These are phyloP conservation scores for Parotocinclus haroldoi DNA, from an alignment of 2,797 vertebrate genomes.

Conservation along the genomic window DNA sequence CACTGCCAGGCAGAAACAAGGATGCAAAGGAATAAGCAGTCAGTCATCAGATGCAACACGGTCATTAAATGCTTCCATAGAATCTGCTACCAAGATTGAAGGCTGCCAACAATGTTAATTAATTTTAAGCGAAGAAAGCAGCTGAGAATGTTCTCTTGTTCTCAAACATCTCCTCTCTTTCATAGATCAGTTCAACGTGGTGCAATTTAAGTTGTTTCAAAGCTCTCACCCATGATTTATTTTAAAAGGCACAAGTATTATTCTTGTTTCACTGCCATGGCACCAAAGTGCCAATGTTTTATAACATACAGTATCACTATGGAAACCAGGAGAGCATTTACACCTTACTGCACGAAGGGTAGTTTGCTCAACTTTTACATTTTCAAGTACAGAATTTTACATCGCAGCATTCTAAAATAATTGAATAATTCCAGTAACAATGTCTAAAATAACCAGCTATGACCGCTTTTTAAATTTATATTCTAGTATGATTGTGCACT, in stretches of 20 bases:
- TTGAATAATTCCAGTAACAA: too few relatives aligned
- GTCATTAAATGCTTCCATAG: neutral
- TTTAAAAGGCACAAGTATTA: neutral
- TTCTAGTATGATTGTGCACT: too few relatives aligned
- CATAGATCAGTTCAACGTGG: too few relatives aligned
- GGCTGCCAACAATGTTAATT: conserved; percentile 15
- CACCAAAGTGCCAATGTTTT: neutral
- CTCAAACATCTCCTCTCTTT: neutral
- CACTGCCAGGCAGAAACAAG: neutral
- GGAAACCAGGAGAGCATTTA: neutral
- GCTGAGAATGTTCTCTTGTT: conserved; percentile 29
- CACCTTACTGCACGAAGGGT: neutral
- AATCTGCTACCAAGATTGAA: conserved; percentile 18
- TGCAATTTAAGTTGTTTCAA: neutral
- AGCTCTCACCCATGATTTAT: neutral
- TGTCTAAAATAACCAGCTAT: too few relatives aligned
- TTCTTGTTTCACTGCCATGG: neutral
- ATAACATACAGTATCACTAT: neutral
- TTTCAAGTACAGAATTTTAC: neutral
- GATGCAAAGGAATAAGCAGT: neutral
- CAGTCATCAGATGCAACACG: too few relatives aligned
- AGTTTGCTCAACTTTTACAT: neutral
- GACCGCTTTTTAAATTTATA: too few relatives aligned
- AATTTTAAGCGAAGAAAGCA: conserved; percentile 24
- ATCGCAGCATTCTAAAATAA: neutral